These are phyloP conservation scores for Pachyramphus minor DNA, from an alignment of 2,113 vertebrate species.

Conservation along the genomic window DNA sequence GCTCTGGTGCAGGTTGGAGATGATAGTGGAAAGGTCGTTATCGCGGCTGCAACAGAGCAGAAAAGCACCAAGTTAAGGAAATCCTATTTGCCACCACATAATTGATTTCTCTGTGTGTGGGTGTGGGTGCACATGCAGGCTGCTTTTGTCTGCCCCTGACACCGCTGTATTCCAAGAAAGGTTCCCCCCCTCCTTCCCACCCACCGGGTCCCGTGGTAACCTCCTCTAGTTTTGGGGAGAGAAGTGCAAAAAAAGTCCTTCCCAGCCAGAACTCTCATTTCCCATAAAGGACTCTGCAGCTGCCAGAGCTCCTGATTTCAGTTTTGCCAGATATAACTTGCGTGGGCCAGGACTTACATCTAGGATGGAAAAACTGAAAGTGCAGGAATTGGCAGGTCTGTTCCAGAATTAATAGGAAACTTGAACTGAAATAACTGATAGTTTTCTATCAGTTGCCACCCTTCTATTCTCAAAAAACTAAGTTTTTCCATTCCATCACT, in stretches of 20 bases:
- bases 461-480: neutral
- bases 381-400: conserved; percentile 15
- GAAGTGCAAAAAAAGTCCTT: neutral
- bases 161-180: neutral
- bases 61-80: conserved; percentile 2
- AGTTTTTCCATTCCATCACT: conserved; percentile 23
- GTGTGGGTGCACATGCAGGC: neutral
- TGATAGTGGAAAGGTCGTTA: conserved; percentile 90
- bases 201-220: neutral
- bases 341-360: conserved; percentile 46
- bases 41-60: conserved; percentile 82
- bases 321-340: conserved; percentile 45
- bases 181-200: neutral
- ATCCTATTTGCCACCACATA: neutral
- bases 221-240: neutral
- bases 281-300: conserved; percentile 35
- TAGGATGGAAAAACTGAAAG: conserved; percentile 36
- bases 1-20: conserved; percentile 92
- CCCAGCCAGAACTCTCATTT: conserved; percentile 10
- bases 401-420: conserved; percentile 18
- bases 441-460: conserved; percentile 38
- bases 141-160: neutral
- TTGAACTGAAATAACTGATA: conserved; percentile 36
- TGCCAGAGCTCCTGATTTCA: conserved; percentile 35
- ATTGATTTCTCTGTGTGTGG: neutral